A percentile compares a stretch with the other conserved stretches of the same genome.
These are phyloP conservation scores for Xerus inauris DNA, from an alignment of 2,113 vertebrate species.

Conservation along the genomic window DNA sequence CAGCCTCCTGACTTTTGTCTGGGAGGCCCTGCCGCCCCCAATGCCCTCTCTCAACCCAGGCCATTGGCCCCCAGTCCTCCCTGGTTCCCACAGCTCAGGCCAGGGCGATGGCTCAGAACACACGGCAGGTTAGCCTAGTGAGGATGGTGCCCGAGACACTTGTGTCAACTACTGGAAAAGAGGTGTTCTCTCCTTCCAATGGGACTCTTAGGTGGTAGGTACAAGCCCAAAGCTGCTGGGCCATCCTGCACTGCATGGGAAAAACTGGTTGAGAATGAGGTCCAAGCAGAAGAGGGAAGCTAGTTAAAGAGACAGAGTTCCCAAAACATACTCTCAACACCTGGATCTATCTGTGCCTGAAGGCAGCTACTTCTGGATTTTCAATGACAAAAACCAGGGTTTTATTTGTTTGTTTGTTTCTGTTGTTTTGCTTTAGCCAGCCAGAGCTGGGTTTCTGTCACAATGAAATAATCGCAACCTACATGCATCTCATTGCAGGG, in stretches of 20 bases:
- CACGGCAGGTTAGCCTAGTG: neutral
- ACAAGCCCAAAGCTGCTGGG: neutral
- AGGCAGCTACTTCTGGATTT: neutral
- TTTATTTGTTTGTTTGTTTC: neutral
- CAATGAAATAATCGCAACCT: neutral
- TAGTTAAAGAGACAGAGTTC: neutral
- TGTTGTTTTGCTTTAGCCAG: neutral
- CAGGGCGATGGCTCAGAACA: neutral
- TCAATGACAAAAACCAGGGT: neutral
- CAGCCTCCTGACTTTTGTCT: neutral
- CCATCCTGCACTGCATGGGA: neutral
- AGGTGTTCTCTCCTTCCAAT: neutral
- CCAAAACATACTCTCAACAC: neutral
- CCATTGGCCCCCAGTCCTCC: neutral
- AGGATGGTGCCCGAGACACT: neutral
- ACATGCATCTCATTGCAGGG: neutral
- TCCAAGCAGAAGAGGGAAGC: neutral
- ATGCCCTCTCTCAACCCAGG: neutral
- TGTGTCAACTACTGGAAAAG: neutral
- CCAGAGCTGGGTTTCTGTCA: neutral
- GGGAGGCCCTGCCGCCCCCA: neutral
- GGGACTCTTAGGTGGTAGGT: neutral
- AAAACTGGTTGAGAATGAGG: neutral
- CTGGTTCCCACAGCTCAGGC: neutral
- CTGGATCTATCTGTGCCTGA: neutral